A percentile compares a stretch with the other conserved stretches of the same genome.
phyloP scores from a whole-genome alignment of 1,140 invertebrate genomes.

The Sarcophaga bullata region DNA sequence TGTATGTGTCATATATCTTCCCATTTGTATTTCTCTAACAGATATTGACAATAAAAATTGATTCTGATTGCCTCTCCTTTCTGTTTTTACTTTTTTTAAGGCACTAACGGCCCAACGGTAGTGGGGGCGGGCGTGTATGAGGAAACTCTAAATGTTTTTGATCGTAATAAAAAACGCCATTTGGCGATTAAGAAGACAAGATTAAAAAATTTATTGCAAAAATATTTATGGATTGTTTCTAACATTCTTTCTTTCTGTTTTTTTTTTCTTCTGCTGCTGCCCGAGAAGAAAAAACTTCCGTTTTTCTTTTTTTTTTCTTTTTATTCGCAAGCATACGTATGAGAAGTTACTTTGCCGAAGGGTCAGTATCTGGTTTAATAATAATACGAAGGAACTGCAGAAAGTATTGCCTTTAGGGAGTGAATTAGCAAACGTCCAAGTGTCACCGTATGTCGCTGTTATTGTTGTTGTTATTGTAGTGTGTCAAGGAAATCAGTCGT shows the following conservation, averaged over 20 bases:
- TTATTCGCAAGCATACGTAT: background rate
- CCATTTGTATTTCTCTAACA: background rate
- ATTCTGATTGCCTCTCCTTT: constrained; percentile 52
- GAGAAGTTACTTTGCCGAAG: background rate
- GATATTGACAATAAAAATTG: constrained; percentile 59
- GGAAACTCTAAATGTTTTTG: constrained; percentile 43
- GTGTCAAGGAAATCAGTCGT: constrained; percentile 31
- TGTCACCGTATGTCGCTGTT: background rate
- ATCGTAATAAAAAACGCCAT: constrained; percentile 60
- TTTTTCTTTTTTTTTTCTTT: background rate
- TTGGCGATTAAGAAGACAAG: constrained; percentile 65
- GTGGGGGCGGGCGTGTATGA: background rate
- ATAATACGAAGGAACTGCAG: too few relatives aligned
- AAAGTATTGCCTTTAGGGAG: background rate
- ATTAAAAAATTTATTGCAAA: constrained; percentile 67
- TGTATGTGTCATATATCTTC: background rate
- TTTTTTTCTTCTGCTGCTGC: background rate
- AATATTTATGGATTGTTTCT: constrained; percentile 61
- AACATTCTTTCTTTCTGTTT: background rate
- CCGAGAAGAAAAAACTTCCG: background rate
- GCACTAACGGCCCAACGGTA: too few relatives aligned
- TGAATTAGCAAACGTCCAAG: background rate
- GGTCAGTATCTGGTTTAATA: background rate
- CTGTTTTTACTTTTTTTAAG: background rate
- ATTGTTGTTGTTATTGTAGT: background rate